Percentiles rank a stretch among this genome's conserved stretches.
Conservation (phyloP, 1,140 invertebrate species). For the Drosophila nigromelanica region DNA sequence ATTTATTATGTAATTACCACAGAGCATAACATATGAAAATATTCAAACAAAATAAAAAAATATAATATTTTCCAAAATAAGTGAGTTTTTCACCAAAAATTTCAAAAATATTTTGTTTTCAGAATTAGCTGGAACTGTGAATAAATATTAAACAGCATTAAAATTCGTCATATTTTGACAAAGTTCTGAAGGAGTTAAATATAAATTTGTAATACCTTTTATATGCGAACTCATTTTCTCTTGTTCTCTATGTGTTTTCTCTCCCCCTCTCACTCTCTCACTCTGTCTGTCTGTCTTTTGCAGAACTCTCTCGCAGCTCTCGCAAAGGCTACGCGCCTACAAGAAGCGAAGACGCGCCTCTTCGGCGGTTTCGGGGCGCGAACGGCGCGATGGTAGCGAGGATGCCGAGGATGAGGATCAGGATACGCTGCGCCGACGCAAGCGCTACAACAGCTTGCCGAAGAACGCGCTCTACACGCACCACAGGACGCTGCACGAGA, state of each 20-base stretch:
- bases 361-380: conserved; percentile 53
- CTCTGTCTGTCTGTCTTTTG: neutral
- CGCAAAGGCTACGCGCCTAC: conserved; percentile 60
- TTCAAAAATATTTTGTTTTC: no score
- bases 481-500: conserved; percentile 59
- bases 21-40: no score
- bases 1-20: neutral
- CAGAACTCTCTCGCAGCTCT: conserved; percentile 61
- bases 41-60: no score
- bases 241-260: no score
- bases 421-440: conserved; percentile 56
- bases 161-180: no score
- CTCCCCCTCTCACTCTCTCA: neutral
- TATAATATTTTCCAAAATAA: no score
- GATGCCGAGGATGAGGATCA: conserved; percentile 57
- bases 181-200: no score
- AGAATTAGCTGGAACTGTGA: no score
- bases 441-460: conserved; percentile 75
- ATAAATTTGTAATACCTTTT: no score
- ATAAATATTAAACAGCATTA: no score
- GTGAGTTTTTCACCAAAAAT: no score
- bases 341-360: conserved; percentile 69
- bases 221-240: no score
- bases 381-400: conserved; percentile 48
- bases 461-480: conserved; percentile 67